Evolutionary conservation across 2,797 vertebrate species (phyloP).

Genomic region (Sebastes variabilis): DNA sequence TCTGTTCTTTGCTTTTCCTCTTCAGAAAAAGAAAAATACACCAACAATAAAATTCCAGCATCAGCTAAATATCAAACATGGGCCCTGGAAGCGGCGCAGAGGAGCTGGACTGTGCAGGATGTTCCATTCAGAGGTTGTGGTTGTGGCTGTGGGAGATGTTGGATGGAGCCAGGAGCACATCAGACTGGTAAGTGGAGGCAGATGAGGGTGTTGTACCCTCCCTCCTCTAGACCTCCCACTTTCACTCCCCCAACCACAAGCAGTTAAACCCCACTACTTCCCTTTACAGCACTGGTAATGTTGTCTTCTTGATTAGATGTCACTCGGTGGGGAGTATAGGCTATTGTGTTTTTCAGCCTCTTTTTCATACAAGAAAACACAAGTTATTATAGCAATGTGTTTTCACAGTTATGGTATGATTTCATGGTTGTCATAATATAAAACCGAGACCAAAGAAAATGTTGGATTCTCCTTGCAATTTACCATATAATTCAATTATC

Average conservation of each 20-base stretch:
- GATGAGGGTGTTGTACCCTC: slow-evolving; percentile 63
- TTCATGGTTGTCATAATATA: not conserved
- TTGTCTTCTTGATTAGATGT: slow-evolving; percentile 26
- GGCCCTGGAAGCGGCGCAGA: slow-evolving; percentile 42
- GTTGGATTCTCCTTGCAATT: not conserved
- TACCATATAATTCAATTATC: slow-evolving; percentile 1
- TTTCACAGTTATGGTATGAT: slow-evolving; percentile 12
- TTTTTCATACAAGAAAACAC: not conserved
- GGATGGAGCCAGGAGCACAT: slow-evolving; percentile 61
- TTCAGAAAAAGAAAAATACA: slow-evolving; percentile 27
- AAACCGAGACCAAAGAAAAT: not conserved
- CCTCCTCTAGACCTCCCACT: slow-evolving; percentile 69
- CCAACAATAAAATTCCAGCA: slow-evolving; percentile 53
- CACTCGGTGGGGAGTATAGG: not conserved
- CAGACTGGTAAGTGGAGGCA: slow-evolving; percentile 75
- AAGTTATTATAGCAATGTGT: not conserved
- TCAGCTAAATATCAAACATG: slow-evolving; percentile 72
- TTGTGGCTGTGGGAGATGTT: slow-evolving; percentile 65
- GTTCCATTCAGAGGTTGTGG: slow-evolving; percentile 69
- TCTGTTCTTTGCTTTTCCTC: slow-evolving; percentile 29
- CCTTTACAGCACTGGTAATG: slow-evolving; percentile 48
- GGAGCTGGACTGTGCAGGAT: slow-evolving; percentile 53
- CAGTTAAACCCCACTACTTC: slow-evolving; percentile 49
- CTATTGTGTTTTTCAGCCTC: not conserved
- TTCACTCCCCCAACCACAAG: slow-evolving; percentile 64